Base-by-base conservation (phyloP, 2,888 invertebrate genomes). In the Drosophila pseudotalamancana region DNA sequence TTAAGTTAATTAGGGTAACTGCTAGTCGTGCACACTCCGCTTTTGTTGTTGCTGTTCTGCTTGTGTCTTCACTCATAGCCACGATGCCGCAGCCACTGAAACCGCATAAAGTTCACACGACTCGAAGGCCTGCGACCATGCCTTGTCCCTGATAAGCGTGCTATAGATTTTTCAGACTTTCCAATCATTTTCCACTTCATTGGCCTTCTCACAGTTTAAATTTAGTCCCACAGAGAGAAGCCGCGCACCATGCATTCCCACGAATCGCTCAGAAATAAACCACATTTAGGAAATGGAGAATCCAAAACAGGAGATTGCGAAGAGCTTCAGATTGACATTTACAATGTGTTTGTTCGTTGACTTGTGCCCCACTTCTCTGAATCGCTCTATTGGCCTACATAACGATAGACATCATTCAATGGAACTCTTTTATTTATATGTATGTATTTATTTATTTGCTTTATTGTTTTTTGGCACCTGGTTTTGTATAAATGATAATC, bases 101-200 rank as follows among this genome's bases (percentile, higher is more conserved):
- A 42, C 23, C 43, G 50, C 54, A 78, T 68, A 49, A 79, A 72
- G 76, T 74, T 72, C 63, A 66, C 19, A 55, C 25, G 49, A 50
- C 60, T 27, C 61, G 46, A 53, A 77, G 79, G 72, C 72, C 64
- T 65, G 57, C 65, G 60, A 25, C 62, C 55, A 63, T 55, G 77
- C 64, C 61, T 27, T 53, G 42, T 49, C 65, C 56, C 84, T 68
- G 80, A 87, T 87, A 87, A 87, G 80, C 80, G 32, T 46, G 73
- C 73, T 76, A 77, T 73, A 70, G 84, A 72, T 70, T 70, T 72
- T 72, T 73, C 60, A 64, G 80, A 66, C 76, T 66, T 29, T 63
- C 74, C 60, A 72, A 76, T 79, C 67, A 76, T 72, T 87, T 83
- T 82, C 88, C 83, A 55, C 55, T 72, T 71, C 82, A 83, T 70